These are phyloP conservation scores for Umimayanthus chanpuru DNA, from an alignment of 92 coral and sea anemone genomes.

Conservation along the genomic window DNA sequence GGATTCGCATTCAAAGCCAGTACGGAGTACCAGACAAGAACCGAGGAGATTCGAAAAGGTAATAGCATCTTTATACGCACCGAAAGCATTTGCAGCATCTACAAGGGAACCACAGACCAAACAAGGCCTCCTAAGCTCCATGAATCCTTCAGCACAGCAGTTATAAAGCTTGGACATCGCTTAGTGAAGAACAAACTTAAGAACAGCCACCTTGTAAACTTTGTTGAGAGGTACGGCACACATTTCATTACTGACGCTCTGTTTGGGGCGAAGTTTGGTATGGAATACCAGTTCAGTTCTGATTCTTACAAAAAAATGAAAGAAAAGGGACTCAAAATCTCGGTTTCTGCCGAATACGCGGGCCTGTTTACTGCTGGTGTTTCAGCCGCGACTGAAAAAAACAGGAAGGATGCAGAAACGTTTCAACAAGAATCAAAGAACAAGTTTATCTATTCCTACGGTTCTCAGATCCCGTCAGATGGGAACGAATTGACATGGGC, in stretches of 20 bases:
- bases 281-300: not conserved
- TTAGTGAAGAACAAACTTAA: not conserved
- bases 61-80: not conserved
- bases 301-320: not conserved
- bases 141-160: not conserved
- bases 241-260: not conserved
- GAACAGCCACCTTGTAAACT: not conserved
- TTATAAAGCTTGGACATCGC: not conserved
- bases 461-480: not conserved
- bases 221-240: not conserved
- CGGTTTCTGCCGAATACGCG: not conserved
- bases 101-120: constrained; percentile 12
- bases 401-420: not conserved
- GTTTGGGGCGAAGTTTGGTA: not conserved
- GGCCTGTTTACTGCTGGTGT: not conserved
- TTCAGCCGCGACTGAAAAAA: not conserved
- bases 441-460: not conserved
- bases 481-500: not conserved
- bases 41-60: not conserved
- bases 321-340: not conserved
- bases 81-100: not conserved
- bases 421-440: not conserved
- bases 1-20: not conserved
- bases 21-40: not conserved
- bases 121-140: not conserved